Conservation (phyloP, 1,140 invertebrate genomes). For the Magallana angulata region DNA sequence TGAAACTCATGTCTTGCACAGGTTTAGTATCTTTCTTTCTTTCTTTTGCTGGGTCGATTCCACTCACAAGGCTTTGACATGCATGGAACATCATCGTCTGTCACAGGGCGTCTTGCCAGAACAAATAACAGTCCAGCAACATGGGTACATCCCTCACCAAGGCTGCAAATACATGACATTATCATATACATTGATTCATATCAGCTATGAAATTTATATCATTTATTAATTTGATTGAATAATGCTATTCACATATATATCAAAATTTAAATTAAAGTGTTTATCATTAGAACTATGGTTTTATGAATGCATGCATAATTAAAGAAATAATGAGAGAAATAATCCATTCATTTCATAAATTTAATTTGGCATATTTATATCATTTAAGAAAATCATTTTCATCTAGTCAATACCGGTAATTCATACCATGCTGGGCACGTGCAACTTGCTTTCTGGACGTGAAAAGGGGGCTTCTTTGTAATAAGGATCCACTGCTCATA, state of each 20-base stretch:
- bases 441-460: slow-evolving; percentile 45
- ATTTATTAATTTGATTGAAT: neutral
- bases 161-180: neutral
- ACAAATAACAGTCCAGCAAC: slow-evolving; percentile 3
- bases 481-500: neutral
- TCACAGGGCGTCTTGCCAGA: neutral
- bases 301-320: slow-evolving; percentile 41
- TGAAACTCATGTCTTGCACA: slow-evolving; percentile 43
- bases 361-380: slow-evolving; percentile 18
- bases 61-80: neutral
- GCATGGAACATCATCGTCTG: neutral
- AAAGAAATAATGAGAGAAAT: neutral
- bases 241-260: neutral
- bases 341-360: slow-evolving; percentile 24
- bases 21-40: neutral
- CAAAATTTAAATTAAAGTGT: neutral
- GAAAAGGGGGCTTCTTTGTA: slow-evolving; percentile 43
- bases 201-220: neutral
- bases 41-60: slow-evolving; percentile 27
- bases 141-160: slow-evolving; percentile 9
- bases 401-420: slow-evolving; percentile 6
- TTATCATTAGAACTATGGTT: neutral
- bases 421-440: slow-evolving; percentile 53
- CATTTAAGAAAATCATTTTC: neutral
- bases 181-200: too few species aligned